These are phyloP conservation scores for Cheilosia soror DNA, from an alignment of 2,888 invertebrate genomes.

Conservation along the genomic window DNA sequence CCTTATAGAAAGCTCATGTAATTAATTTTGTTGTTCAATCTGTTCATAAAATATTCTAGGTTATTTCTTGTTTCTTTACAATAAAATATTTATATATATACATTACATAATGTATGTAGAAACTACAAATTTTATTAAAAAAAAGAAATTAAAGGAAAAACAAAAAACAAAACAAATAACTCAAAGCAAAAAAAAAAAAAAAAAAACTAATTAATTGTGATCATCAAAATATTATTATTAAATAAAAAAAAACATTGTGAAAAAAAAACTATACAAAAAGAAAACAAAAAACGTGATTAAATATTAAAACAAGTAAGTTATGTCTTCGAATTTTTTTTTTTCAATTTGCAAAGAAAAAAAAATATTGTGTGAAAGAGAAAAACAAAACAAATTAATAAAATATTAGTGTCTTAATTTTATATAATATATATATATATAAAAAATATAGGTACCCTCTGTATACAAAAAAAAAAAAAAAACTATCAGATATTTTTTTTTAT, in stretches of 20 bases:
- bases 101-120: constrained; percentile 9
- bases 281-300: constrained; percentile 63
- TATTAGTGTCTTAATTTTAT: constrained; percentile 74
- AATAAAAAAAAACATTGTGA: constrained; percentile 60
- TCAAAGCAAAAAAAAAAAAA: constrained; percentile 28
- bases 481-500: constrained; percentile 65
- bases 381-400: constrained; percentile 31
- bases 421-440: constrained; percentile 45
- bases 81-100: constrained; percentile 36
- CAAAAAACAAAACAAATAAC: constrained; percentile 37
- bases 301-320: constrained; percentile 38
- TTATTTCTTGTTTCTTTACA: constrained; percentile 17
- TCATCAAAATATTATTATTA: constrained; percentile 68
- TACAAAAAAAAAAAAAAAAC: constrained; percentile 58
- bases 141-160: constrained; percentile 20
- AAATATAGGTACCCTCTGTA: constrained; percentile 73
- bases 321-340: constrained; percentile 63
- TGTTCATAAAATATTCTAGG: constrained; percentile 27
- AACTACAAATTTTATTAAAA: constrained; percentile 26
- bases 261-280: constrained; percentile 46
- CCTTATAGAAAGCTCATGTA: neutral
- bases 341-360: constrained; percentile 36
- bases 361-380: constrained; percentile 46
- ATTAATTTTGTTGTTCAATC: constrained; percentile 21
- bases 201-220: constrained; percentile 72